A percentile compares a stretch with the other conserved stretches of the same genome.
Conservation (phyloP, 2,113 vertebrate species). For the Irena cyanogastra region DNA sequence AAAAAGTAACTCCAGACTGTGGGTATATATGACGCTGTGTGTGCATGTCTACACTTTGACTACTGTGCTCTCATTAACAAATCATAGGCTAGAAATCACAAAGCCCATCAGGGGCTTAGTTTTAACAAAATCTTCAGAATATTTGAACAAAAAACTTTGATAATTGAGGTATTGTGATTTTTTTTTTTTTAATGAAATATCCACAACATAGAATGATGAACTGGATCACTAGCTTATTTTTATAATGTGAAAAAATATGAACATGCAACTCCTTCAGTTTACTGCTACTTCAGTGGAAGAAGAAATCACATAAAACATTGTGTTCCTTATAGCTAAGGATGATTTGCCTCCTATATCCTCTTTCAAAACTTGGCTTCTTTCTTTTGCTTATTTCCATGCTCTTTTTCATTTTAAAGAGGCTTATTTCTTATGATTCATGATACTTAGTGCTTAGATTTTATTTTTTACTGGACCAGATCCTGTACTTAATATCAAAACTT, state of each 20-base stretch:
- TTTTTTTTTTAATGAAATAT: neutral
- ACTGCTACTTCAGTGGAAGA: neutral
- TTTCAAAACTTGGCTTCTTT: neutral
- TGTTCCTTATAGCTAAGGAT: neutral
- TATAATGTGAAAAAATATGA: neutral
- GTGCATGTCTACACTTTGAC: neutral
- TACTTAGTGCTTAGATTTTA: neutral
- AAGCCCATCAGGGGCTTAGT: neutral
- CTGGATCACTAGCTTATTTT: neutral
- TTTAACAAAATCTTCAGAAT: neutral
- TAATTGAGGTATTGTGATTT: accelerated
- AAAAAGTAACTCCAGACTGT: neutral
- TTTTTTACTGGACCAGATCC: neutral
- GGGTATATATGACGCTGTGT: neutral
- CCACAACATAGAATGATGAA: neutral
- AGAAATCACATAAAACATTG: neutral
- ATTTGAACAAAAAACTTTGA: neutral
- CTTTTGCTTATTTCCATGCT: neutral
- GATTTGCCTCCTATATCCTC: neutral
- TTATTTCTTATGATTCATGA: neutral
- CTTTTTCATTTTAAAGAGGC: neutral
- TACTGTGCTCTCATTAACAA: neutral
- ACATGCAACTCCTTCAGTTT: neutral
- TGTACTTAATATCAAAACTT: neutral
- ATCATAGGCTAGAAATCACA: neutral